A percentile compares a stretch with the other conserved stretches of the same genome.
phyloP scores from a whole-genome alignment of 1,140 invertebrate genomes.

The Sinonovacula constricta region DNA sequence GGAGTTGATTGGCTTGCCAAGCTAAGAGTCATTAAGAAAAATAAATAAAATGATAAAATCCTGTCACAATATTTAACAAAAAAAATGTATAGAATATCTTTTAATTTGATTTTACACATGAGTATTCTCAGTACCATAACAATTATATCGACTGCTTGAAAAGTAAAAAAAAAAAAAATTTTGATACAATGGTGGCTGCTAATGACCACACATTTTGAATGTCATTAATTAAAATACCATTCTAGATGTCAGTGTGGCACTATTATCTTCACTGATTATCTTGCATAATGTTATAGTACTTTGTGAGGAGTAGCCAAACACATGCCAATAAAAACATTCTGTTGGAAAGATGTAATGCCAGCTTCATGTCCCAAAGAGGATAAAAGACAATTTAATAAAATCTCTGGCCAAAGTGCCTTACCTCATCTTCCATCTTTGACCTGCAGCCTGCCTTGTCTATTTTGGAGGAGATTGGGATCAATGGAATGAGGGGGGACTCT shows the following conservation, averaged over 20 bases:
- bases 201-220: too few species aligned
- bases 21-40: background rate
- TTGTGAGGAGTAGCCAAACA: background rate
- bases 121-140: background rate
- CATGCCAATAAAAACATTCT: background rate
- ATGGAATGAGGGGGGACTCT: constrained; percentile 43
- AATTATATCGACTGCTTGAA: background rate
- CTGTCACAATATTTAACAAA: background rate
- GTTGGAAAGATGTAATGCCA: too few species aligned
- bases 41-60: background rate
- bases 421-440: constrained; percentile 29
- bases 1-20: background rate
- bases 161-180: too few species aligned
- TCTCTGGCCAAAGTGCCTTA: too few species aligned
- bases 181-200: too few species aligned
- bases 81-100: background rate
- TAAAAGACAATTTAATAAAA: too few species aligned
- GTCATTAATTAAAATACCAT: too few species aligned
- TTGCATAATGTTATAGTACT: background rate
- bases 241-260: too few species aligned
- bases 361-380: too few species aligned
- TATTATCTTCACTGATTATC: too few species aligned
- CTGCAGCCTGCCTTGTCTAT: background rate
- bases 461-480: constrained; percentile 20
- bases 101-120: background rate